phyloP scores from a whole-genome alignment of 2,888 invertebrate species.

The Pherbina coryleti region DNA sequence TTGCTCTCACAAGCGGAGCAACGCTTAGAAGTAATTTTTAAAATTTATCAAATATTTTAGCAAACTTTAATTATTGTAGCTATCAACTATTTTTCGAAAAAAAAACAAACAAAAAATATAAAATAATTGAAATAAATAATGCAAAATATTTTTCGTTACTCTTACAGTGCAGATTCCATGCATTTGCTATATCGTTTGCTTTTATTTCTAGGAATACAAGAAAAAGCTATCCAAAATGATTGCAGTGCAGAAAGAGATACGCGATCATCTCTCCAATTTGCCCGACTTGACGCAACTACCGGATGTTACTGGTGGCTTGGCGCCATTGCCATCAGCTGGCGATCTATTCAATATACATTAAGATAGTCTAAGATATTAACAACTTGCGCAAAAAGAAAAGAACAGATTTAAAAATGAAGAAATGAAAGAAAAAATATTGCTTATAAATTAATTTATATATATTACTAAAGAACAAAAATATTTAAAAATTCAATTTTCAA shows the following conservation, averaged over 20 bases:
- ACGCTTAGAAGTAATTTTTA: slow-evolving; percentile 81
- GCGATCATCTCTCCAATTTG: slow-evolving; percentile 91
- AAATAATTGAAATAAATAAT: neutral
- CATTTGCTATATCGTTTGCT: neutral
- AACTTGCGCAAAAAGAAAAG: neutral
- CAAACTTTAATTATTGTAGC: slow-evolving; percentile 6
- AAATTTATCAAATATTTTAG: slow-evolving; percentile 20
- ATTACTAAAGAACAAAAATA: neutral
- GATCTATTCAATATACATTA: slow-evolving; percentile 86
- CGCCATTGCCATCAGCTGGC: slow-evolving; percentile 94
- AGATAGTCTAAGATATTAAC: slow-evolving; percentile 41
- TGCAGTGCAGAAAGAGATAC: slow-evolving; percentile 88
- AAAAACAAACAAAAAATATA: neutral
- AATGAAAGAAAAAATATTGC: neutral
- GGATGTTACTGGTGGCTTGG: slow-evolving; percentile 91
- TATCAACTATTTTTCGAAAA: neutral
- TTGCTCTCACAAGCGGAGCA: slow-evolving; percentile 88
- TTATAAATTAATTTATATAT: neutral
- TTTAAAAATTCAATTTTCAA: neutral
- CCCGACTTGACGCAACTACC: slow-evolving; percentile 94
- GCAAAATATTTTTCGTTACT: too few species aligned
- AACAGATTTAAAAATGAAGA: slow-evolving; percentile 9
- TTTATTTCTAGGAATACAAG: slow-evolving; percentile 85
- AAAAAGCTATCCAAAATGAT: slow-evolving; percentile 89
- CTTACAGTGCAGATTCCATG: neutral